Conservation (phyloP, 2,113 vertebrate species). For the Nycticryphes semicollaris region DNA sequence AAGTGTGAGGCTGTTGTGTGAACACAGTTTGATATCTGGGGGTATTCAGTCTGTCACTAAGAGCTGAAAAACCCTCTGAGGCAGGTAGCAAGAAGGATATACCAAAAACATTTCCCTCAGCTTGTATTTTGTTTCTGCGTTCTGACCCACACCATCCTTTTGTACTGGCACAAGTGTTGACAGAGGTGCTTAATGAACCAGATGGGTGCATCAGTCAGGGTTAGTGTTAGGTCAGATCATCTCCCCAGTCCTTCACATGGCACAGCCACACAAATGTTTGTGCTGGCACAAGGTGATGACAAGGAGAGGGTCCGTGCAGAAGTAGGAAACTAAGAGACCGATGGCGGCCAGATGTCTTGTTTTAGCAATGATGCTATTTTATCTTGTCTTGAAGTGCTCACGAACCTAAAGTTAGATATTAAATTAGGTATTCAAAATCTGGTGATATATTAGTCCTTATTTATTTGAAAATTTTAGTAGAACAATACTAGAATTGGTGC, state of each 20-base stretch:
- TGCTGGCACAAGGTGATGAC: neutral
- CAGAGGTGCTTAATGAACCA: neutral
- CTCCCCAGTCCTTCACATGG: neutral
- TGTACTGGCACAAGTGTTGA: neutral
- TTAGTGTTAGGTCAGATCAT: neutral
- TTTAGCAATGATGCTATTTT: neutral
- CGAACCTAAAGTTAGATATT: neutral
- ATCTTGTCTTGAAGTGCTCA: neutral
- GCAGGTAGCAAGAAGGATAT: neutral
- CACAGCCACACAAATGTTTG: neutral
- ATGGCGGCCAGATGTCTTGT: neutral
- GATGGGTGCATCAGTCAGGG: neutral
- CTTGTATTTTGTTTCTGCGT: neutral
- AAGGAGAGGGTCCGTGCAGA: neutral
- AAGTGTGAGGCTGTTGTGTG: neutral
- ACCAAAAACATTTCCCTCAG: neutral
- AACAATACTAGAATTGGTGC: neutral
- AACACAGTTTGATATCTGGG: neutral
- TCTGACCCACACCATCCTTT: rapidly evolving
- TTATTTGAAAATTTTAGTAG: neutral
- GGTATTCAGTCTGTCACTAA: neutral
- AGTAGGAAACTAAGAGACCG: neutral
- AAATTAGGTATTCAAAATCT: neutral
- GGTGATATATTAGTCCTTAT: neutral
- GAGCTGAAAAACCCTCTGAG: neutral